Conservation (phyloP, 2,113 vertebrate genomes). For the Calypte anna region DNA sequence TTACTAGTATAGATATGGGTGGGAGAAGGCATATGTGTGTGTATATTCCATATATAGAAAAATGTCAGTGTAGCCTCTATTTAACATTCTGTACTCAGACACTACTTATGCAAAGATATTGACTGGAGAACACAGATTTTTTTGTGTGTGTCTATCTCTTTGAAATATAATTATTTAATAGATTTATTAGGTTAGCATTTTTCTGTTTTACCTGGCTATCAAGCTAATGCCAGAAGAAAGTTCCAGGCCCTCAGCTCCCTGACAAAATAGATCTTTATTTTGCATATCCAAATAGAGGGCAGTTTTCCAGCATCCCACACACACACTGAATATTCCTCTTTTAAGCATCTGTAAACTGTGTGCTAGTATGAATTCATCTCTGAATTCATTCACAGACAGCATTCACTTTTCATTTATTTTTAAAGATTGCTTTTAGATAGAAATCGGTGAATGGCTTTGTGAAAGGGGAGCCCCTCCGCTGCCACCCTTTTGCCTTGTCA, state of each 20-base stretch:
- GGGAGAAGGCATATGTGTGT: background rate
- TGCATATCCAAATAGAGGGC: constrained; percentile 27
- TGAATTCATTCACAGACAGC: background rate
- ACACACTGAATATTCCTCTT: background rate
- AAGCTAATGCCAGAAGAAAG: constrained; percentile 16
- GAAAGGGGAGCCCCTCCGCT: background rate
- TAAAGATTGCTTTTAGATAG: constrained; percentile 13
- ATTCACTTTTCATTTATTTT: constrained; percentile 34
- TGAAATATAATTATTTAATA: constrained; percentile 27
- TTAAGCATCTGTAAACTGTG: constrained; percentile 22
- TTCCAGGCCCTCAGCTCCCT: constrained; percentile 13
- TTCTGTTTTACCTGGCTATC: constrained; percentile 8
- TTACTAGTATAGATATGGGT: constrained; percentile 3
- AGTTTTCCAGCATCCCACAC: constrained; percentile 14
- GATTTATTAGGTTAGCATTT: constrained; percentile 24
- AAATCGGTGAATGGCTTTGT: background rate
- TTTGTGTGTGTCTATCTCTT: background rate
- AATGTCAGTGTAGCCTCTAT: background rate
- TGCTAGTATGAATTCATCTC: background rate
- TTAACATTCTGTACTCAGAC: constrained; percentile 10
- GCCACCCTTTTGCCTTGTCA: background rate
- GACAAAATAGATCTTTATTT: constrained; percentile 36
- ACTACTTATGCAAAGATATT: background rate
- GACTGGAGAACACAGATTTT: background rate
- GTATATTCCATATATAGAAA: background rate